Base-by-base conservation (phyloP, 2,888 invertebrate species). In the Nomada lathburiana region DNA sequence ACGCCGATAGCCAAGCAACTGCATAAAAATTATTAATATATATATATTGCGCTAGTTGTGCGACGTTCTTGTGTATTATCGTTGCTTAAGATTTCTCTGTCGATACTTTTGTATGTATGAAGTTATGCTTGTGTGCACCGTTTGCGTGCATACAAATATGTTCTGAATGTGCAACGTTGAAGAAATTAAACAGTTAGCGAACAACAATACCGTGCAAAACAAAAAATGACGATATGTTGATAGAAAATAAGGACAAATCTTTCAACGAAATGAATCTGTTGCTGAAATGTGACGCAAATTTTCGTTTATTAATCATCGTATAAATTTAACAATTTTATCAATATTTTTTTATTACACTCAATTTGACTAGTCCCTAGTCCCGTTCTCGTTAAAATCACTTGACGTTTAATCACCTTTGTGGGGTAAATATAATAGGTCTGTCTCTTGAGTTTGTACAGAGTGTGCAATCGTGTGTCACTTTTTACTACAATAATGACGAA, bases 101-200 rank as follows among this genome's bases (percentile, higher is more conserved):
- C 80, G 72, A 80, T 78, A 80, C 79, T 78, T 78, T 80, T 80
- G 72, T 80, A 78, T 78, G 80, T 80, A 80, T 80, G 80, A 69
- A 81, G 80, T 79, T 81, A 63, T 80, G 80, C 80, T 81, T 79
- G 80, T 80, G 80, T 80, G 80, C 80, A 80, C 80, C 50, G 78
- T 79, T 64, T 50, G 67, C 80, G 80, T 79, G 81, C 81, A 81
- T 81, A 81, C 81, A 80, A 74, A 81, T 74, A 53, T 74, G 74
- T 79, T 80, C 74, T 80, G 80, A 60, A 81, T 80, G 80, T 81
- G 81, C 80, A 74, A 81, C 80, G 69, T 74, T 74, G 57, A 80
- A 80, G 55, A 60, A 59, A 69, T 80, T 80, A 60, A 74, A 64
- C 59, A 81, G 50, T 80, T 81, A 80, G 80, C 73, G 55, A 80